Conservation (phyloP, 2,113 vertebrate species). For the Saccopteryx leptura region DNA sequence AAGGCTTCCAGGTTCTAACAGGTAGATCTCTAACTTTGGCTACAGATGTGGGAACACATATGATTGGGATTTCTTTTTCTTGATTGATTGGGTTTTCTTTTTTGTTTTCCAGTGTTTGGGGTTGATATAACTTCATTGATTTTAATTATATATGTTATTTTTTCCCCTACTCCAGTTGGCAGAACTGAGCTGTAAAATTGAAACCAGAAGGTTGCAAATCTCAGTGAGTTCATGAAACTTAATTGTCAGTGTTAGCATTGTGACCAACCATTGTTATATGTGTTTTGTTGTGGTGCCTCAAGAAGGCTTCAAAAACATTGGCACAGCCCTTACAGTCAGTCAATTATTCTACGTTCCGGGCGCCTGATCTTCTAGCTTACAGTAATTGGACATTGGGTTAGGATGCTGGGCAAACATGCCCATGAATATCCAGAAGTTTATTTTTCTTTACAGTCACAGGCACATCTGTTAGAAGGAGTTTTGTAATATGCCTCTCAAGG, state of each 20-base stretch:
- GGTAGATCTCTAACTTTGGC: conserved; percentile 20
- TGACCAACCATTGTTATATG: conserved; percentile 84
- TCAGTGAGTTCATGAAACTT: conserved; percentile 80
- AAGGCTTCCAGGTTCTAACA: not conserved
- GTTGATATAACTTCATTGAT: conserved; percentile 75
- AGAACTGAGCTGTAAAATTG: conserved; percentile 81
- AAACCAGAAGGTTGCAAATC: conserved; percentile 79
- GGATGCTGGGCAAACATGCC: conserved; percentile 62
- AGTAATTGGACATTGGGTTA: conserved; percentile 24
- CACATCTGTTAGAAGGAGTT: conserved; percentile 67
- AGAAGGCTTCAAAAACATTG: conserved; percentile 70
- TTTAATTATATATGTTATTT: conserved; percentile 79
- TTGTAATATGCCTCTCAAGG: conserved; percentile 50
- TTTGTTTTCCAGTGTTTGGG: not conserved
- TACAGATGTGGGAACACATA: not conserved
- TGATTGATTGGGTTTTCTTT: not conserved
- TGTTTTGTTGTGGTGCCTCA: conserved; percentile 73
- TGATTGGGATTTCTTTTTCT: not conserved
- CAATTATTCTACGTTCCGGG: conserved; percentile 70
- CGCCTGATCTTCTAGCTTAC: conserved; percentile 47
- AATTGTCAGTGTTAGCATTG: conserved; percentile 73
- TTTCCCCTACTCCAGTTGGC: conserved; percentile 74
- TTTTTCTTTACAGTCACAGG: conserved; percentile 68
- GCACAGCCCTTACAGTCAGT: conserved; percentile 66
- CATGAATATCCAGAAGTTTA: conserved; percentile 71